phyloP scores from a whole-genome alignment of 2,797 vertebrate genomes.

The Tinamus major region DNA sequence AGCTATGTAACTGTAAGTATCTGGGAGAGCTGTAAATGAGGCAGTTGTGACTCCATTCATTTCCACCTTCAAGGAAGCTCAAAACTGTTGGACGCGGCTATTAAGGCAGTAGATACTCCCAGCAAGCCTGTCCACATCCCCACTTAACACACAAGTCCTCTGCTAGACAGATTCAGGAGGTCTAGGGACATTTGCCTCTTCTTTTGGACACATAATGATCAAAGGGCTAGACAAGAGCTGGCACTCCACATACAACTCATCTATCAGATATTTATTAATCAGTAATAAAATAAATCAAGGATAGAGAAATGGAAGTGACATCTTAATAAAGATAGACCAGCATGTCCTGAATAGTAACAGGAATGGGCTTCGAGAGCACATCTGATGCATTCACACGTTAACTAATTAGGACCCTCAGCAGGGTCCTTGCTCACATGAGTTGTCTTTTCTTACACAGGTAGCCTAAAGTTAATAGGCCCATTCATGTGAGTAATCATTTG shows the following conservation, averaged over 20 bases:
- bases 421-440: background rate
- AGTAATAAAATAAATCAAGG: constrained; percentile 61
- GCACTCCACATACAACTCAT: constrained; percentile 4
- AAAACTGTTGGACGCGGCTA: background rate
- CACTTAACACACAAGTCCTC: background rate
- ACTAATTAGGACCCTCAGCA: constrained; percentile 41
- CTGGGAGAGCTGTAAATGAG: background rate
- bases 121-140: background rate
- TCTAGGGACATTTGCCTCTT: constrained; percentile 14
- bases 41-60: background rate
- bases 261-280: constrained; percentile 61
- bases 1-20: background rate
- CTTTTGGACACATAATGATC: constrained; percentile 16
- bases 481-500: background rate
- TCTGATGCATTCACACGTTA: background rate
- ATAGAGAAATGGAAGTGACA: constrained; percentile 59
- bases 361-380: constrained; percentile 15
- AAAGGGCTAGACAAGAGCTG: constrained; percentile 34
- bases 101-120: background rate
- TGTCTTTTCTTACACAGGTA: constrained; percentile 9
- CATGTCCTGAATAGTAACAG: constrained; percentile 40
- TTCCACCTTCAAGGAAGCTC: background rate
- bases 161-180: background rate
- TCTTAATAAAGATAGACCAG: constrained; percentile 49
- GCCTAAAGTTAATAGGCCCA: background rate